These are phyloP conservation scores for Myopa tessellatipennis DNA, from an alignment of 2,888 invertebrate genomes.

Conservation along the genomic window DNA sequence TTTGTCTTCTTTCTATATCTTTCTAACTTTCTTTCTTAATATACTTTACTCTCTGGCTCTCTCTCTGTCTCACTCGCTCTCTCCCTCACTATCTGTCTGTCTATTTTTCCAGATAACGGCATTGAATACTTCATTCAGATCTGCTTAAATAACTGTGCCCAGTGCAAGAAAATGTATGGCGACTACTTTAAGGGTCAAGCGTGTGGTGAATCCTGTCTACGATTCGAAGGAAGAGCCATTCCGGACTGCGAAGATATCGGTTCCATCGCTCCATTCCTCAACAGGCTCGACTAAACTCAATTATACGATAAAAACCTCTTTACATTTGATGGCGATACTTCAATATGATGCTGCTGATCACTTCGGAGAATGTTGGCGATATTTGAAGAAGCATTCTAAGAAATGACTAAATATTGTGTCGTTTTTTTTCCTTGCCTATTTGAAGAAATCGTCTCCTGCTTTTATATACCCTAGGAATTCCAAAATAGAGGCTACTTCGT, in stretches of 20 bases:
- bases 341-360: slow-evolving; percentile 2
- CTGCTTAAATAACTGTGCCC: slow-evolving; percentile 88
- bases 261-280: slow-evolving; percentile 83
- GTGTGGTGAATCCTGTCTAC: slow-evolving; percentile 86
- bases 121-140: slow-evolving; percentile 74
- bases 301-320: too few relatives aligned
- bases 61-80: too few relatives aligned
- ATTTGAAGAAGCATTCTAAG: too few relatives aligned
- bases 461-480: too few relatives aligned
- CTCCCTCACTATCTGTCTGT: background rate
- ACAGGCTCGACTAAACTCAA: slow-evolving; percentile 70
- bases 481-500: too few relatives aligned
- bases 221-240: slow-evolving; percentile 83
- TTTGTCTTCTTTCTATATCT: too few relatives aligned
- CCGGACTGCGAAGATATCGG: slow-evolving; percentile 87
- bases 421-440: too few relatives aligned
- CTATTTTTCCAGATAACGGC: slow-evolving; percentile 56
- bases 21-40: background rate
- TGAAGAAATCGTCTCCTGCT: too few relatives aligned
- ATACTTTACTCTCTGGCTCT: background rate
- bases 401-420: too few relatives aligned
- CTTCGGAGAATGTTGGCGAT: slow-evolving; percentile 18
- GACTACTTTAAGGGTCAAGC: slow-evolving; percentile 87
- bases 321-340: background rate
- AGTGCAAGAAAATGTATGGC: slow-evolving; percentile 90